These are phyloP conservation scores for Prunella himalayana DNA, from an alignment of 2,113 vertebrate species.

Conservation along the genomic window DNA sequence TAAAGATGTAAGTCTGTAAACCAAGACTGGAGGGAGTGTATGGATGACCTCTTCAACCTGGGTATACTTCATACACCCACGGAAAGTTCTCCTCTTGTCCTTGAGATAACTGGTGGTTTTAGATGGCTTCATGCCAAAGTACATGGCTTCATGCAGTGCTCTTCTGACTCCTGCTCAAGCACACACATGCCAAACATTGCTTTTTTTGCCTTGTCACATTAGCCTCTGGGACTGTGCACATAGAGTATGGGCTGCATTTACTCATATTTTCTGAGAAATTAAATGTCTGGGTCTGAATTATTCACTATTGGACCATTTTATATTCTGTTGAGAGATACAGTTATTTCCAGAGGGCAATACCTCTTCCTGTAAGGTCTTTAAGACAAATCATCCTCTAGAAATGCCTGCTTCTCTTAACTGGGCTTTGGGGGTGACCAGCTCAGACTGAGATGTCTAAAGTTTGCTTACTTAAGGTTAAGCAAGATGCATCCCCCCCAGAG, in stretches of 20 bases:
- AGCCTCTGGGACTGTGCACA: not conserved
- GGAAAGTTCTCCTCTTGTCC: not conserved
- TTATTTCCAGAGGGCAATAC: not conserved
- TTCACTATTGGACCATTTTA: not conserved
- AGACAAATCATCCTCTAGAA: not conserved
- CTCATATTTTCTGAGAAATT: not conserved
- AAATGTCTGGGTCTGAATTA: not conserved
- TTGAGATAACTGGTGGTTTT: not conserved
- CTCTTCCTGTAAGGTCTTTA: not conserved
- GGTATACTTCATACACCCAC: not conserved
- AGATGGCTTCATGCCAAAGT: not conserved
- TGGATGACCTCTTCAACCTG: not conserved
- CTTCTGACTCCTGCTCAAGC: not conserved
- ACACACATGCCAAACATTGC: not conserved
- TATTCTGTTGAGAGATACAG: not conserved
- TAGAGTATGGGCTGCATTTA: not conserved
- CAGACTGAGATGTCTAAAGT: not conserved
- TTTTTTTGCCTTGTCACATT: not conserved
- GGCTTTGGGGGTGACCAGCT: not conserved
- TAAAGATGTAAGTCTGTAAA: not conserved
- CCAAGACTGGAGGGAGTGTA: not conserved
- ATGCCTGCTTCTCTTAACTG: not conserved
- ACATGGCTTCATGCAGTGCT: fast-evolving
- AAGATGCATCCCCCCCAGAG: not conserved
- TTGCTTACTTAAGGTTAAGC: not conserved